Evolutionary conservation across 2,888 invertebrate genomes (phyloP), one percentile per base, ranked within the genome.

Genomic region (Meghimatium bilineatum): DNA sequence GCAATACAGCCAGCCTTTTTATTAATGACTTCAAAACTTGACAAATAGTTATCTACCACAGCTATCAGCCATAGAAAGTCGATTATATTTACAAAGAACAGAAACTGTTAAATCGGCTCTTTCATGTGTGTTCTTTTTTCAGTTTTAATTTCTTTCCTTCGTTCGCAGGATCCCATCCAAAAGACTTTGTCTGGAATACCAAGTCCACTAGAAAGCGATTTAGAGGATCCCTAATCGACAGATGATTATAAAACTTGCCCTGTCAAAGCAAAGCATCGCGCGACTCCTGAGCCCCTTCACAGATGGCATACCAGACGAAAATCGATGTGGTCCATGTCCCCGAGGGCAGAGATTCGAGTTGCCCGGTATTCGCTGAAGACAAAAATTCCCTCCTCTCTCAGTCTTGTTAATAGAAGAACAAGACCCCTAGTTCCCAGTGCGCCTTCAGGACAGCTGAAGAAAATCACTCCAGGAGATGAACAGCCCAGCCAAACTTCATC

Each of bases 211-310:
- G 60, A 77, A 83, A 67, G 20, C 83, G 77, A 77, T 67, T 74
- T 72, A 66, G 56, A 52, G 80, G 63, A 29, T 36, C 67, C 63
- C 29, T 85, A 85, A 85, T 85, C 85, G 85, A 67, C 66, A 82
- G 82, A 82, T 85, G 82, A 85, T 85, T 78, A 85, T 82, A 82
- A 82, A 85, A 85, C 80, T 78, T 78, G 67, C 67, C 56, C 78
- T 82, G 79, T 79, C 82, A 82, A 82, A 85, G 79, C 79, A 85
- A 75, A 78, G 82, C 82, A 44, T 29, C 49, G 74, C 56, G 74
- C 76, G 67, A 56, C 44, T 36, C 52, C 29, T 52, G 66, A 52
- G 56, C 75, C 85, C 23, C 72, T 38, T 63, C 72, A 44, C 74
- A 77, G 75, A 76, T 63, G 67, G 76, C 75, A 67, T 32, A 67